A percentile compares a stretch with the other conserved stretches of the same genome.
These are phyloP conservation scores for Syritta pipiens DNA, from an alignment of 2,888 invertebrate genomes.

Conservation along the genomic window DNA sequence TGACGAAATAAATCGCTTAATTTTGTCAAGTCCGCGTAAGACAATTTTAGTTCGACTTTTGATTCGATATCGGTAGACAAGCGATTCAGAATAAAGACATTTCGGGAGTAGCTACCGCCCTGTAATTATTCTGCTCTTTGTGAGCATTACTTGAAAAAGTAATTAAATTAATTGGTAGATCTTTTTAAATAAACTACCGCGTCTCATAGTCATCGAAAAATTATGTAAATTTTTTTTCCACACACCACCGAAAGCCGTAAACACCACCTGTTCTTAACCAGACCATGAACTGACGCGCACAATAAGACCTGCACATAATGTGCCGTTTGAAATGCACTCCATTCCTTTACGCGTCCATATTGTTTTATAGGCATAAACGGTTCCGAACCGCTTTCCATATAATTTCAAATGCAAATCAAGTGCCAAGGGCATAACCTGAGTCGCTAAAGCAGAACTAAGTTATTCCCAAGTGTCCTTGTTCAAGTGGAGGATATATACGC, in stretches of 20 bases:
- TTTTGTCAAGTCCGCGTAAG: no score
- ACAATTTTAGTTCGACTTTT: no score
- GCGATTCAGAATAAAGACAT: no score
- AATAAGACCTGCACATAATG: constrained; percentile 7
- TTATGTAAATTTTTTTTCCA: constrained; percentile 16
- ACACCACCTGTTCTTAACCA: constrained; percentile 36
- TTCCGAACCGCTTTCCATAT: constrained; percentile 6
- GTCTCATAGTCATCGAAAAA: constrained; percentile 16
- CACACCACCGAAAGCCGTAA: no score
- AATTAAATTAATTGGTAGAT: background rate
- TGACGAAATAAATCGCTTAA: background rate
- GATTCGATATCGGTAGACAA: no score
- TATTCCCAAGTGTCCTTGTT: constrained; percentile 43
- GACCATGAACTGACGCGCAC: background rate
- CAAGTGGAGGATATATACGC: constrained; percentile 12
- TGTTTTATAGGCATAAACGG: constrained; percentile 10
- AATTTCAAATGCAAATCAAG: constrained; percentile 50
- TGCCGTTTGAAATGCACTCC: background rate
- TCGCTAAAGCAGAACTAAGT: constrained; percentile 54
- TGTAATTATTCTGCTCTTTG: background rate
- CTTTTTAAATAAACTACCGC: background rate
- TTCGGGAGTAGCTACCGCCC: no score
- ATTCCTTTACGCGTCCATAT: constrained; percentile 5
- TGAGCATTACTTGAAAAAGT: background rate
- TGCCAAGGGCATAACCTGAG: background rate